These are phyloP conservation scores for Ifrita kowaldi DNA, from an alignment of 2,113 vertebrate species.

Conservation along the genomic window DNA sequence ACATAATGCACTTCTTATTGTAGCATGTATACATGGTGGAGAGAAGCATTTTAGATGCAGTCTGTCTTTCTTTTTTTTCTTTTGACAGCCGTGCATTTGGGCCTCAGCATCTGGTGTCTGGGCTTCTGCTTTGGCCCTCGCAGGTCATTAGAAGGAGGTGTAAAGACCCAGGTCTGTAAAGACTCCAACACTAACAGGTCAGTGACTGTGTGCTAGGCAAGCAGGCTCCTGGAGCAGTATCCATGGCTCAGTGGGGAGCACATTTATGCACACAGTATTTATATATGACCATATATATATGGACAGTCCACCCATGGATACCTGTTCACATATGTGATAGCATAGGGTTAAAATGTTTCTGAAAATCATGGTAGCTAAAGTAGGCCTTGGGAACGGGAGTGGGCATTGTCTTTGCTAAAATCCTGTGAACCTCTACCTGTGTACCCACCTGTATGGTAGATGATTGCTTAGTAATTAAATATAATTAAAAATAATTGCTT, in stretches of 20 bases:
- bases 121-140: neutral
- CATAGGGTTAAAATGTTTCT: too few relatives aligned
- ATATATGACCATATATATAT: fast-evolving
- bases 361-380: too few relatives aligned
- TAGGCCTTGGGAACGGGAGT: too few relatives aligned
- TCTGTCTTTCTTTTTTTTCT: neutral
- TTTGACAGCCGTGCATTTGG: neutral
- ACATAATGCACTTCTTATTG: neutral
- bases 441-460: too few relatives aligned
- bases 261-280: neutral
- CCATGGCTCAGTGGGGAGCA: neutral
- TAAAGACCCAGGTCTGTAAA: neutral
- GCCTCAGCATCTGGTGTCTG: neutral
- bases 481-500: too few relatives aligned
- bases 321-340: fast-evolving
- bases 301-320: fast-evolving
- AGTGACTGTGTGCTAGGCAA: neutral
- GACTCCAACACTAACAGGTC: neutral
- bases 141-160: neutral
- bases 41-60: neutral
- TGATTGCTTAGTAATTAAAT: too few relatives aligned
- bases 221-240: neutral
- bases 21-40: neutral
- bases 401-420: too few relatives aligned
- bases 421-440: too few relatives aligned